Base-by-base conservation (phyloP, 2,797 vertebrate species). In the Fistularia tabacaria region DNA sequence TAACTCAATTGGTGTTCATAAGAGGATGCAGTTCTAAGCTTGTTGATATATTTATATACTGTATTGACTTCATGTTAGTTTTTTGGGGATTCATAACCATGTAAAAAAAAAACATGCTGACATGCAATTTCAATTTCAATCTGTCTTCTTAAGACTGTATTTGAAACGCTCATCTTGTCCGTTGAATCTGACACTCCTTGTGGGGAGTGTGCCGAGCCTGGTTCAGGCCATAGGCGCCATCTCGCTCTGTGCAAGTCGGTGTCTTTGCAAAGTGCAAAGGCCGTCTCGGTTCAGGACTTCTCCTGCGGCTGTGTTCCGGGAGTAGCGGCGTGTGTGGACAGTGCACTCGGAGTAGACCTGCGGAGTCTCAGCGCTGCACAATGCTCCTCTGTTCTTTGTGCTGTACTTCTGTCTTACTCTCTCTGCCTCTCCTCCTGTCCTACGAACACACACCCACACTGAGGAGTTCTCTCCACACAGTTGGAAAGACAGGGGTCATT, bases 401-500 rank as follows among this genome's bases (percentile, higher is more conserved):
- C 64, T 76, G 68, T 55, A 69, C 69, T 57, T 59, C 68, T 74
- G 57, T 25, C 25, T 25, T 25, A 25, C 25, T 25, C 25, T 25
- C 25, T 25, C 25, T 25, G 5, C 60, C 73, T 66, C 64, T 62
- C 58, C 63, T 56, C 69, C 71, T 69, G 62, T 50, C 56, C 55
- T 42, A 55, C 73, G 68, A 54, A 9, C 57, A 57, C 6, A 44
- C 76, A 68, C 45, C 41, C 78, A 78, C 75, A 59, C 74, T 64
- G 71, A 74, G 80, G 79, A 82, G 69, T 79, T 81, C 70, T 81
- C 74, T 76, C 76, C 69, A 83, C 87, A 74, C 86, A 84, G 87
- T 88, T 80, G 86, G 87, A 84, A 66, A 81, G 83, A 74, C 81
- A 82, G 80, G 88, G 89, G 88, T 91, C 89, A 86, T 74, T 83